Conservation (phyloP, 2,888 invertebrate genomes). For the Thera obeliscata region DNA sequence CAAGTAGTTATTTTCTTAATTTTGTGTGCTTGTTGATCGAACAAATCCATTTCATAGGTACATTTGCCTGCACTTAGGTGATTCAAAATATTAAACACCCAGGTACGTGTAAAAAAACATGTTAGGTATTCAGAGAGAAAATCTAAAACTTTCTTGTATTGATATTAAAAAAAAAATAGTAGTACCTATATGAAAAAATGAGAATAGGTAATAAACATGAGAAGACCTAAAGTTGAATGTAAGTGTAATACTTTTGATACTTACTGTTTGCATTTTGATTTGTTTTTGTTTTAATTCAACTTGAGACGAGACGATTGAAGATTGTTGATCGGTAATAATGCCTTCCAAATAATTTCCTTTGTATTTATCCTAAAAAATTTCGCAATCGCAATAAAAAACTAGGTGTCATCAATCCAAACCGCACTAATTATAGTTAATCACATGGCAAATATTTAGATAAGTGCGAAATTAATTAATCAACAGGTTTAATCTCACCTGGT, state of each 20-base stretch:
- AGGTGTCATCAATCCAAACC: slow-evolving; percentile 23
- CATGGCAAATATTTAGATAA: slow-evolving; percentile 18
- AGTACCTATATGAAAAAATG: too few species aligned
- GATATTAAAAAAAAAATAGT: too few species aligned
- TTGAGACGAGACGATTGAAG: slow-evolving; percentile 7
- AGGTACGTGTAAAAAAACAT: too few species aligned
- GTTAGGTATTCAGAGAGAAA: too few species aligned
- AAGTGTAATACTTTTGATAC: background rate
- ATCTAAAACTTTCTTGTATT: too few species aligned
- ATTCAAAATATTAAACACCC: too few species aligned
- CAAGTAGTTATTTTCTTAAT: too few species aligned
- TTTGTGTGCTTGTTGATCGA: too few species aligned
- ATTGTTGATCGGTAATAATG: background rate
- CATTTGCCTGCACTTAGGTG: too few species aligned
- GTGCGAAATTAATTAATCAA: slow-evolving; percentile 21
- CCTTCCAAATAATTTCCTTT: background rate
- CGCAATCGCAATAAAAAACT: slow-evolving; percentile 25
- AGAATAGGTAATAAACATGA: too few species aligned
- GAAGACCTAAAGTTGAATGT: too few species aligned
- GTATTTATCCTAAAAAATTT: slow-evolving; percentile 28
- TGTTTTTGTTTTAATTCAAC: background rate
- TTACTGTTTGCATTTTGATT: slow-evolving; percentile 34
- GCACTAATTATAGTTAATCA: slow-evolving; percentile 13
- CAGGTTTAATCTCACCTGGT: slow-evolving; percentile 30
- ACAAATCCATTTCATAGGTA: too few species aligned